Evolutionary conservation across 2,888 invertebrate species (phyloP), one percentile per base, ranked within the genome.

Genomic region (Lepidonotus clava): DNA sequence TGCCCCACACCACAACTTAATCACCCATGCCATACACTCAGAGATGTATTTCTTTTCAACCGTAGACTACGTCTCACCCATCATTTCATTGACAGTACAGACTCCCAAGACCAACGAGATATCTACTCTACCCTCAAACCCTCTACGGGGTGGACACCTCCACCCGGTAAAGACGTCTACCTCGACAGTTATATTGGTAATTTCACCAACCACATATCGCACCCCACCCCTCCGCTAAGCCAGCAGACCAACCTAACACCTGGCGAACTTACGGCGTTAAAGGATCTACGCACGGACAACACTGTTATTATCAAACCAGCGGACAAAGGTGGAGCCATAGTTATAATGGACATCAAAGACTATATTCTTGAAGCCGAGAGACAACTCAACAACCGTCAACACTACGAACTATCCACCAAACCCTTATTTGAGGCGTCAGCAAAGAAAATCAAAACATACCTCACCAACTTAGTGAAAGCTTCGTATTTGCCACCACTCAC

Each of bases 321-420:
- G 14, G 76, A 76, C 76, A 76, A 76, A 76, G 76, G 76, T 34
- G 76, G 76, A n/a, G 76, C 76, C 32, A 34, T 76, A 40, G 76
- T 76, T 5, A 4, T 76, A 6, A 14, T 18, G 24, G 40, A 38
- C 76, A 34, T 18, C 5, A 76, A 6, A 21, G 1, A 6, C 2
- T 76, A 76, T 38, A 34, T 38, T 5, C 14, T 2, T 1, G 76
- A 76, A 34, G 76, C 36, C 1, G 14, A 36, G 36, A 1, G 76
- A 1, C 76, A 76, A 76, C n/a, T 76, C 11, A 40, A 38, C 76
- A 38, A 76, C 40, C 1, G 1, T n/a, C 18, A 34, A 0, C 38
- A 76, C 36, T 76, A 76, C 36, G n/a, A 76, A 38, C 11, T 0
- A 40, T 14, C 24, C 1, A 0, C 4, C 1, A 34, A 14, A n/a